Percentiles rank a stretch among this genome's conserved stretches.
Conservation (phyloP, 2,888 invertebrate species). For the Tyria jacobaeae region DNA sequence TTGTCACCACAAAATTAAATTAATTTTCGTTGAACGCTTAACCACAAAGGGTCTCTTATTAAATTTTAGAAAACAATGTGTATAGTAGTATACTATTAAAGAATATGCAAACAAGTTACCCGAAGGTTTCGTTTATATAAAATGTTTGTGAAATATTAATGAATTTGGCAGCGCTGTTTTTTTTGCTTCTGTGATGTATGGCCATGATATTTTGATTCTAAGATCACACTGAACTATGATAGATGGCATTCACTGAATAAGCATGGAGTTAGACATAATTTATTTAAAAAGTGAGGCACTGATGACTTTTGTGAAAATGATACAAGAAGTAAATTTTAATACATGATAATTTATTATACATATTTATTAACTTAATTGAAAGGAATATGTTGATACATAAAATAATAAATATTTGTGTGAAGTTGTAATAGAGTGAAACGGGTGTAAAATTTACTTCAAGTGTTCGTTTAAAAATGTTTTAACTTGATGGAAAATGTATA, state of each 20-base stretch:
- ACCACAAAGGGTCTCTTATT: constrained; percentile 48
- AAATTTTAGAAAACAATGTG: constrained; percentile 58
- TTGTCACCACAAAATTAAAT: constrained; percentile 55
- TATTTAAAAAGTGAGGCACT: background rate
- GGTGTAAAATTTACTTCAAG: no score
- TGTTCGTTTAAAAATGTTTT: no score
- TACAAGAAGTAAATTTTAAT: no score
- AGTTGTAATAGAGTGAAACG: no score
- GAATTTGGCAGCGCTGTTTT: constrained; percentile 13
- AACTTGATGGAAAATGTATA: no score
- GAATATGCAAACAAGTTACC: constrained; percentile 50
- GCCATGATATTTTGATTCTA: constrained; percentile 3
- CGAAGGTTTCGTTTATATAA: constrained; percentile 39
- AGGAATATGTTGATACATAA: no score
- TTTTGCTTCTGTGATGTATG: constrained; percentile 3
- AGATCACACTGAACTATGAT: background rate
- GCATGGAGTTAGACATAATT: background rate
- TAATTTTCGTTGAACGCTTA: constrained; percentile 44
- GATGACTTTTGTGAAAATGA: no score
- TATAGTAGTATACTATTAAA: no score
- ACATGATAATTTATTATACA: no score
- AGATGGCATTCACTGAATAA: background rate
- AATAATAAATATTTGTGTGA: no score
- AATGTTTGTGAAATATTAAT: constrained; percentile 37
- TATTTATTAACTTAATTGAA: no score